Conservation (phyloP, 2,797 vertebrate species). For the Acestrorhynchus altus region DNA sequence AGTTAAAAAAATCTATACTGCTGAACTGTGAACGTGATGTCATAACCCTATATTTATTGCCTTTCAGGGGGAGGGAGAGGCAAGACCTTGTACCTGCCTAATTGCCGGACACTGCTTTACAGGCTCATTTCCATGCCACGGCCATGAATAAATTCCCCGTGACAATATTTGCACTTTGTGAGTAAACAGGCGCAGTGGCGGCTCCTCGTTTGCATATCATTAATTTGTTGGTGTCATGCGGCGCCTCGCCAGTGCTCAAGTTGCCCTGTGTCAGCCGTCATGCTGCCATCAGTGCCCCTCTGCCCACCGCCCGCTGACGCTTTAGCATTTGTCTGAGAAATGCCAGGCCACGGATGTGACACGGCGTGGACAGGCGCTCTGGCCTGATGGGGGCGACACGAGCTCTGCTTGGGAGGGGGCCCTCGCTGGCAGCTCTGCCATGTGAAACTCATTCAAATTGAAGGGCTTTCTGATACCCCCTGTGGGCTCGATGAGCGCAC, state of each 20-base stretch:
- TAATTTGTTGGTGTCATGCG: constrained; percentile 52
- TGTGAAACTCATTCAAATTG: constrained; percentile 27
- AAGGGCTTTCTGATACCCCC: constrained; percentile 37
- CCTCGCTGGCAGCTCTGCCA: constrained; percentile 12
- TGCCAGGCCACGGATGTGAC: constrained; percentile 78
- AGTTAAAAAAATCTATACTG: neutral
- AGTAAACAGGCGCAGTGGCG: constrained; percentile 58
- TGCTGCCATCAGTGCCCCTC: constrained; percentile 36
- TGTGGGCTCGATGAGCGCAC: constrained; percentile 16
- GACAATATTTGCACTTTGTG: constrained; percentile 56
- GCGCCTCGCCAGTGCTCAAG: neutral
- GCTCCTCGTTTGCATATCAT: constrained; percentile 61
- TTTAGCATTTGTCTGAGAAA: constrained; percentile 83
- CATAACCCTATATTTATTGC: constrained; percentile 8
- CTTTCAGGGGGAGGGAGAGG: neutral
- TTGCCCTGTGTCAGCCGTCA: constrained; percentile 49
- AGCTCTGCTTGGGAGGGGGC: neutral
- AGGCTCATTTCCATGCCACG: constrained; percentile 45
- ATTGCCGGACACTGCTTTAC: constrained; percentile 43
- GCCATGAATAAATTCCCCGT: constrained; percentile 53
- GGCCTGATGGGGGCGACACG: constrained; percentile 23
- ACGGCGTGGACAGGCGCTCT: constrained; percentile 66
- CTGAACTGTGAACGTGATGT: neutral
- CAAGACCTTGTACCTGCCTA: constrained; percentile 37
- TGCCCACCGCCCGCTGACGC: constrained; percentile 63